A percentile compares a stretch with the other conserved stretches of the same genome.
Conservation (phyloP, 2,113 vertebrate species). For the Mixornis gularis region DNA sequence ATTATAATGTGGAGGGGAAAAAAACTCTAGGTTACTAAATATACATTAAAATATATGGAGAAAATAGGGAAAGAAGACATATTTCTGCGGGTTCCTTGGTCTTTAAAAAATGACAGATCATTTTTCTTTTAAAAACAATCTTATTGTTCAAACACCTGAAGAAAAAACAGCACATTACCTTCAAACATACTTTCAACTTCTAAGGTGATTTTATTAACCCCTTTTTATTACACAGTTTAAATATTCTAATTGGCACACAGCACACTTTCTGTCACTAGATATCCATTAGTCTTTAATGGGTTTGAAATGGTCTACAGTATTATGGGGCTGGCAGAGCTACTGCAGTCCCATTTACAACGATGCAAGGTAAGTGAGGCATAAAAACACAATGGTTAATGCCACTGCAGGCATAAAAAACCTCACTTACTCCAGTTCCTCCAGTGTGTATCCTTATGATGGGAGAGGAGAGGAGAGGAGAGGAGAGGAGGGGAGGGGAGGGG, state of each 20-base stretch:
- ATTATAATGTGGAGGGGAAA: neutral
- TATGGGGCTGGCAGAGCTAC: constrained; percentile 26
- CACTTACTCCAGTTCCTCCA: neutral
- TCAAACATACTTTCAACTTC: constrained; percentile 35
- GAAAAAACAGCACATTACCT: neutral
- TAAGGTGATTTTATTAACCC: constrained; percentile 58
- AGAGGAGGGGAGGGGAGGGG: neutral
- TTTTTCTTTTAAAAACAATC: neutral
- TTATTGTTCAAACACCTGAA: neutral
- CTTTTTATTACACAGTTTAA: constrained; percentile 49
- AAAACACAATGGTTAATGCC: neutral
- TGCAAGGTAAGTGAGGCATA: neutral
- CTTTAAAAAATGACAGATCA: neutral
- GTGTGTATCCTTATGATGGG: neutral
- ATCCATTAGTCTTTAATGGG: constrained; percentile 33
- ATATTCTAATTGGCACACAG: constrained; percentile 43
- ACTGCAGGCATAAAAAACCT: neutral
- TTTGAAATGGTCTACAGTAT: neutral
- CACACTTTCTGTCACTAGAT: constrained; percentile 17
- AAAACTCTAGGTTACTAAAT: neutral
- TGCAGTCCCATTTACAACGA: neutral
- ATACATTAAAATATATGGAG: neutral
- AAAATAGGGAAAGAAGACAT: neutral
- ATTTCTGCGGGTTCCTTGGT: neutral
- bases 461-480: neutral